Conservation (phyloP, 2,113 vertebrate genomes). For the Entomyzon cyanotis region DNA sequence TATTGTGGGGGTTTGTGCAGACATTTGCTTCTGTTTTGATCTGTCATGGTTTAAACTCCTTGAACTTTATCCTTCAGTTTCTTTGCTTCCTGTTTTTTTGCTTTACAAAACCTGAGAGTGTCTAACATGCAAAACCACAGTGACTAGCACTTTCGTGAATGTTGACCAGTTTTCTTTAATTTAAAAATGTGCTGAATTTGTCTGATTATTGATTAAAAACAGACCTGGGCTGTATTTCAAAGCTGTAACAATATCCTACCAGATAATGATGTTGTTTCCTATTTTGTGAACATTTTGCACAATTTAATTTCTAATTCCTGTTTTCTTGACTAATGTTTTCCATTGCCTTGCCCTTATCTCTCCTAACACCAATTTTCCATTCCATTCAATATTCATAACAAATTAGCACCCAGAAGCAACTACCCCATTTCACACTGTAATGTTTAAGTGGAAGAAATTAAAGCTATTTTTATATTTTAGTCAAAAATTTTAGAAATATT, state of each 20-base stretch:
- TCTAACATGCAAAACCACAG: background rate
- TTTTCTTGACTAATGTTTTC: background rate
- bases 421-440: background rate
- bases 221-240: background rate
- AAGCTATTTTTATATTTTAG: background rate
- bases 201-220: background rate
- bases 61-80: background rate
- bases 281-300: background rate
- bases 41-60: background rate
- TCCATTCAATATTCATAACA: background rate
- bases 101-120: background rate
- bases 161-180: background rate
- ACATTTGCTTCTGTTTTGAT: conserved; percentile 3
- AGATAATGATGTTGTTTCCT: background rate
- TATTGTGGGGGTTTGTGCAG: background rate
- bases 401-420: background rate
- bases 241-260: background rate
- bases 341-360: background rate
- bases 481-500: background rate
- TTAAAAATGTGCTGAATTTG: background rate
- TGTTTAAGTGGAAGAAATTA: background rate
- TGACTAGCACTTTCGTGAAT: background rate
- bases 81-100: background rate
- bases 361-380: background rate
- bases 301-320: background rate